These are phyloP conservation scores for Huso huso DNA, from an alignment of 2,797 vertebrate genomes.

Conservation along the genomic window DNA sequence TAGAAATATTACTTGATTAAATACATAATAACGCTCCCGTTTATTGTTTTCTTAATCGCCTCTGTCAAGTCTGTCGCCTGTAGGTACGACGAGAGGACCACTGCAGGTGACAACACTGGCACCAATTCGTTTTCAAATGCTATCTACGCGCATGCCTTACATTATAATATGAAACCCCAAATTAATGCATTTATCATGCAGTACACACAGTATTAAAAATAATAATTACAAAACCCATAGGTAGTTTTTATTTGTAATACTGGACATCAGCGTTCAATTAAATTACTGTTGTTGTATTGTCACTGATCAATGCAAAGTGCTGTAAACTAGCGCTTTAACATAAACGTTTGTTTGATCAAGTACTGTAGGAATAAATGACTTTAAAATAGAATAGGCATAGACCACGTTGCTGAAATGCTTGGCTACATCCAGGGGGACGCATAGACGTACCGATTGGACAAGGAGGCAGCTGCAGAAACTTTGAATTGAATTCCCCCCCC, in stretches of 20 bases:
- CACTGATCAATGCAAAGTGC: conserved; percentile 29
- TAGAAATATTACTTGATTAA: no score
- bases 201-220: no score
- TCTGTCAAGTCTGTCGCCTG: no score
- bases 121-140: no score
- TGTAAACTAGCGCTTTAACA: conserved; percentile 55
- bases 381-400: conserved; percentile 55
- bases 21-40: no score
- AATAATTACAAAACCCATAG: conserved; percentile 46
- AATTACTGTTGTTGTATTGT: no score
- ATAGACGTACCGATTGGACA: conserved; percentile 68
- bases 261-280: no score
- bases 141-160: no score
- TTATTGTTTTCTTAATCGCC: no score
- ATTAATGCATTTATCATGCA: not conserved
- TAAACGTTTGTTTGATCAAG: conserved; percentile 72
- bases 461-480: conserved; percentile 71
- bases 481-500: conserved; percentile 77
- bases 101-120: no score
- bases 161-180: conserved; percentile 33
- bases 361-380: conserved; percentile 64
- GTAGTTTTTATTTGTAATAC: not conserved
- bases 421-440: conserved; percentile 68
- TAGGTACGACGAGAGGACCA: no score
- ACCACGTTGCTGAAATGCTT: conserved; percentile 71